phyloP scores from a whole-genome alignment of 2,888 invertebrate genomes.

The Deilephila porcellus region DNA sequence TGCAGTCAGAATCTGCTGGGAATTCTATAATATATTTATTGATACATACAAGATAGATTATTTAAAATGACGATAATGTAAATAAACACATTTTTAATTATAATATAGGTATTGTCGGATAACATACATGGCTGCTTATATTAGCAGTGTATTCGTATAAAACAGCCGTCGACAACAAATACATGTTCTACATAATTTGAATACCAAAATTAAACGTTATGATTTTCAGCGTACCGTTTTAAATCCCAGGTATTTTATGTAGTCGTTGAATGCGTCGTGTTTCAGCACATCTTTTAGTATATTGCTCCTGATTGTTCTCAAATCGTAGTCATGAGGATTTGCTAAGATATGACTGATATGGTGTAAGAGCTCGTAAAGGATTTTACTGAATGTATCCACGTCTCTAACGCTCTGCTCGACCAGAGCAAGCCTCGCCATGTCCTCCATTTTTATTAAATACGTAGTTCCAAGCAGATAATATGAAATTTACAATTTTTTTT shows the following conservation, averaged over 20 bases:
- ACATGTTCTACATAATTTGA: not conserved
- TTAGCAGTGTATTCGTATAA: too few relatives aligned
- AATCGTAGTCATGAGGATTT: slow-evolving; percentile 68
- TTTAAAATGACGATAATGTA: too few relatives aligned
- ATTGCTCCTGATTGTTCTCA: slow-evolving; percentile 62
- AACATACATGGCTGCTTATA: too few relatives aligned
- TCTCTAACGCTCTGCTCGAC: slow-evolving; percentile 71
- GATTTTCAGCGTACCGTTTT: slow-evolving; percentile 54
- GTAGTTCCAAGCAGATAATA: not conserved
- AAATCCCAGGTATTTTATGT: slow-evolving; percentile 76
- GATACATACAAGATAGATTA: too few relatives aligned
- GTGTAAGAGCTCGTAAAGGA: slow-evolving; percentile 66
- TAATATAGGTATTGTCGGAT: too few relatives aligned
- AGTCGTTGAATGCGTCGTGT: slow-evolving; percentile 63
- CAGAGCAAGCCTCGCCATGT: slow-evolving; percentile 75
- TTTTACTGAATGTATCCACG: slow-evolving; percentile 60
- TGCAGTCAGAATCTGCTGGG: too few relatives aligned
- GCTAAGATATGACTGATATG: slow-evolving; percentile 68
- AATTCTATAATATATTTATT: too few relatives aligned
- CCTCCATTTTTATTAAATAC: slow-evolving; percentile 65
- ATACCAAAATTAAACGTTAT: not conserved
- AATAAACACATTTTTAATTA: too few relatives aligned
- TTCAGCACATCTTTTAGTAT: slow-evolving; percentile 55
- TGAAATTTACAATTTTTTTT: slow-evolving; percentile 30
- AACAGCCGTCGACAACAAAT: too few relatives aligned